phyloP scores from a whole-genome alignment of 2,113 vertebrate genomes.

The Dipodomys ordii region DNA sequence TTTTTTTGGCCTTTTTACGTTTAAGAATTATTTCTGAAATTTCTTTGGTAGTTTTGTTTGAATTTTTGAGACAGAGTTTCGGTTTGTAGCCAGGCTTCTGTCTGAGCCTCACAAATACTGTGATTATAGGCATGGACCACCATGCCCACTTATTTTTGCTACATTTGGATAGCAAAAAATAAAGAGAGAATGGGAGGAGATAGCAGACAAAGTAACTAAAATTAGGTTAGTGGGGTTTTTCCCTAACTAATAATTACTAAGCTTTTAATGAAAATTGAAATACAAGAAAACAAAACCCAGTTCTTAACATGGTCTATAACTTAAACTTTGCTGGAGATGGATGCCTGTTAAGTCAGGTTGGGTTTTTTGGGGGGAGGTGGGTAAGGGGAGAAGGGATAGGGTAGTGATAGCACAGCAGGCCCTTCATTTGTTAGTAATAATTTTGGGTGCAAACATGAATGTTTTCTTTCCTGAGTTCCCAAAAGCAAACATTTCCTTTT shows the following conservation, averaged over 20 bases:
- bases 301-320: neutral
- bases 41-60: neutral
- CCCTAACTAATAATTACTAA: conserved; percentile 37
- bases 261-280: conserved; percentile 39
- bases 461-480: conserved; percentile 39
- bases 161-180: conserved; percentile 25
- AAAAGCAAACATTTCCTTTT: conserved; percentile 70
- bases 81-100: neutral
- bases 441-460: conserved; percentile 34
- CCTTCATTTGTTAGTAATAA: conserved; percentile 48
- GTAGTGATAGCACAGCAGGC: neutral
- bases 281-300: neutral
- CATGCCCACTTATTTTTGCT: neutral
- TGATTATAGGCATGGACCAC: too few species aligned
- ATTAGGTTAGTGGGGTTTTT: neutral
- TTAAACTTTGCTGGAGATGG: conserved; percentile 4
- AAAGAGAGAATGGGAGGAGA: neutral
- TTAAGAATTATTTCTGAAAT: neutral
- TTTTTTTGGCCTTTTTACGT: conserved; percentile 12
- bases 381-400: neutral
- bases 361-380: too few species aligned
- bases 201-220: conserved; percentile 29
- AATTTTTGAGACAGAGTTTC: neutral
- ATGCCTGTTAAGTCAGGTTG: neutral
- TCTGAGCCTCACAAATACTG: too few species aligned